Conservation (phyloP, 2,888 invertebrate species). For the Malthinus flaveolus region DNA sequence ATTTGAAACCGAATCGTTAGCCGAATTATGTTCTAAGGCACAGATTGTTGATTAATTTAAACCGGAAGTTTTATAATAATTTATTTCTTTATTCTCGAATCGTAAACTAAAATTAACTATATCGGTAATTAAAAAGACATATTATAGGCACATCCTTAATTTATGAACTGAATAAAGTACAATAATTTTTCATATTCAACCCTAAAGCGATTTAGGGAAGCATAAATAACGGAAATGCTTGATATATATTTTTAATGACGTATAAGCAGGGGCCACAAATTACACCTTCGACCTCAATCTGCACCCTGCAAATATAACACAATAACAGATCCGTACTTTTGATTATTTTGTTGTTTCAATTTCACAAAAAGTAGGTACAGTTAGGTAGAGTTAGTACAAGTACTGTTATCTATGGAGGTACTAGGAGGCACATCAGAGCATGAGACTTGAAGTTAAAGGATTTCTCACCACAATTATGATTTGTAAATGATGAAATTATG, state of each 20-base stretch:
- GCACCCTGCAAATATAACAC: conserved; percentile 38
- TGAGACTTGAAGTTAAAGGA: too few species aligned
- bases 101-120: conserved; percentile 42
- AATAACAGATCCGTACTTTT: conserved; percentile 31
- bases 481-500: too few species aligned
- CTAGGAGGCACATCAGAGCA: too few species aligned
- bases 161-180: conserved; percentile 40
- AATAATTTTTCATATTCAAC: conserved; percentile 34
- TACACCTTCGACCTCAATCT: conserved; percentile 49
- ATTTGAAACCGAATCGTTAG: background rate
- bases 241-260: conserved; percentile 48
- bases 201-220: conserved; percentile 27
- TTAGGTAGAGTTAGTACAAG: too few species aligned
- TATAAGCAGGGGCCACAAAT: conserved; percentile 46
- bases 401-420: too few species aligned
- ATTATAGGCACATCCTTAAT: conserved; percentile 38
- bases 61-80: conserved; percentile 19
- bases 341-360: background rate
- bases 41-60: conserved; percentile 12
- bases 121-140: conserved; percentile 47
- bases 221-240: conserved; percentile 42
- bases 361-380: background rate
- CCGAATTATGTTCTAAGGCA: background rate
- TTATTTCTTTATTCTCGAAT: conserved; percentile 10
- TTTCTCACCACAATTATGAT: too few species aligned